Evolutionary conservation across 2,113 vertebrate species (phyloP).

Genomic region (Callopanchax toddi): DNA sequence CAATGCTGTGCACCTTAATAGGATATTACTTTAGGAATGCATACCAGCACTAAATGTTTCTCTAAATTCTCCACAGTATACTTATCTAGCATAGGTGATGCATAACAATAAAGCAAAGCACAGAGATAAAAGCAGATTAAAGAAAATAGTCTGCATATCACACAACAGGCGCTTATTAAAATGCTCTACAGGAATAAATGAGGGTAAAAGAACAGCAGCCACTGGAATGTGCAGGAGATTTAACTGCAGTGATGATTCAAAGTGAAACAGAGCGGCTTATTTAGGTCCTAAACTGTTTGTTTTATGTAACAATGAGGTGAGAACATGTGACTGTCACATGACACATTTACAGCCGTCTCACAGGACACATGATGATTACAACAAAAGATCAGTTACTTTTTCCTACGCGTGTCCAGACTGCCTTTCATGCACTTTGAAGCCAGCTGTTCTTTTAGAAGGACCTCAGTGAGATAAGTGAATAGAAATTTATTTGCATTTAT

Average conservation of each 20-base stretch:
- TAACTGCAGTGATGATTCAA: conserved; percentile 38
- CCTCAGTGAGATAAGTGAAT: too few species aligned
- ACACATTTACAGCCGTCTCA: not conserved
- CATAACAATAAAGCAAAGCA: conserved; percentile 2
- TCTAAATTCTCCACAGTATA: not conserved
- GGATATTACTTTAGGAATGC: not conserved
- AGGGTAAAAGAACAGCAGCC: conserved; percentile 9
- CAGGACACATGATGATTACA: not conserved
- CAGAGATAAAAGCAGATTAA: conserved; percentile 25
- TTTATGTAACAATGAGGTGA: conserved; percentile 8
- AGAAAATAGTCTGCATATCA: conserved; percentile 2
- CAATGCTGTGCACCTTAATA: not conserved
- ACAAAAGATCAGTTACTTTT: not conserved
- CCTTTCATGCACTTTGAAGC: not conserved
- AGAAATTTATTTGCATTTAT: too few species aligned
- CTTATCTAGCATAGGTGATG: not conserved
- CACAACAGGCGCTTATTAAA: conserved; percentile 19
- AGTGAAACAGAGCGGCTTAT: conserved; percentile 14
- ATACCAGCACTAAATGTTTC: not conserved
- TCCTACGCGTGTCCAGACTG: too few species aligned
- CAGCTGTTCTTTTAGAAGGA: not conserved
- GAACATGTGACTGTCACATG: not conserved
- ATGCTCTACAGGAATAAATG: conserved; percentile 22
- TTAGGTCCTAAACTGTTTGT: not conserved
- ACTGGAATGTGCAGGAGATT: conserved; percentile 7